Conservation (phyloP, 2,888 invertebrate species). For the Mesoligia furuncula region DNA sequence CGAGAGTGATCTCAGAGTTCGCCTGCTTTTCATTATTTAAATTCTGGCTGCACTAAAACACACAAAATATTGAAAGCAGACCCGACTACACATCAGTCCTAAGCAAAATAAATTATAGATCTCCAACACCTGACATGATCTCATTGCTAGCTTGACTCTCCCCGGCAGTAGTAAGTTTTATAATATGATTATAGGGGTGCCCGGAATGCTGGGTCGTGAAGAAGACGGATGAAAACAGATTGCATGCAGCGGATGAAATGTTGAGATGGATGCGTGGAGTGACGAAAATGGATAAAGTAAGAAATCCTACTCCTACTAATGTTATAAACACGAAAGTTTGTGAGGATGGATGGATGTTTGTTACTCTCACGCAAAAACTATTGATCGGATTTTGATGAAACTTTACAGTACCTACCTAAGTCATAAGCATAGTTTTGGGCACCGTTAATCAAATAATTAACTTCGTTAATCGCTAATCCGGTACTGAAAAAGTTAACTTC, state of each 20-base stretch:
- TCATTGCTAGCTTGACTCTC: background rate
- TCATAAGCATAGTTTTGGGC: too few species aligned
- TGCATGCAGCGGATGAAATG: background rate
- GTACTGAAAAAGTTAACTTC: too few species aligned
- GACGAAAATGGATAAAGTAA: background rate
- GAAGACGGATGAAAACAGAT: background rate
- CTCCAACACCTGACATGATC: background rate
- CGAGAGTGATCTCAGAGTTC: too few species aligned
- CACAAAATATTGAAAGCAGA: background rate
- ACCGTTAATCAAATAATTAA: too few species aligned
- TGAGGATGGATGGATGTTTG: too few species aligned
- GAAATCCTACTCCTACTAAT: background rate
- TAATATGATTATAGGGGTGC: background rate
- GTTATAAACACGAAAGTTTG: too few species aligned
- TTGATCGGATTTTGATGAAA: too few species aligned
- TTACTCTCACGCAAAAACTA: too few species aligned
- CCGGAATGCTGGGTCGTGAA: background rate
- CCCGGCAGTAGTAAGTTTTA: background rate
- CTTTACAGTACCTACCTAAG: too few species aligned
- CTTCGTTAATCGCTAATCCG: too few species aligned
- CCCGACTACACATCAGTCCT: background rate
- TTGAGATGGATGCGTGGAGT: background rate
- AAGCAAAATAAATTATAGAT: background rate
- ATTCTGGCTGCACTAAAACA: background rate
- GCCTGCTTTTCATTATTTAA: background rate